These are phyloP conservation scores for Agapornis canus DNA, from an alignment of 2,797 vertebrate genomes.

Conservation along the genomic window DNA sequence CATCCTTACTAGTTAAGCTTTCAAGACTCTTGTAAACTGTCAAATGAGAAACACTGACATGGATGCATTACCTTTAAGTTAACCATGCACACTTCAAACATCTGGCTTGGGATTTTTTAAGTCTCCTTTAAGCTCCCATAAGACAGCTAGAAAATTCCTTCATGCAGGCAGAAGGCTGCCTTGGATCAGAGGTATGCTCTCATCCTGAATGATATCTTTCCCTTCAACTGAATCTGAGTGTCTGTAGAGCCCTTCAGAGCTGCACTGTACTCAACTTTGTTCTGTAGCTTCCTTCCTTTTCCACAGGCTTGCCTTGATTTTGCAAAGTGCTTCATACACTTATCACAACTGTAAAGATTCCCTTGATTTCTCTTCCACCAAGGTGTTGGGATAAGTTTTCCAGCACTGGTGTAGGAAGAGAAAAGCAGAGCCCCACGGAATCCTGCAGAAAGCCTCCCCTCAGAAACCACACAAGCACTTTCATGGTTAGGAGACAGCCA, in stretches of 20 bases:
- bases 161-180: neutral
- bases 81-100: neutral
- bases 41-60: neutral
- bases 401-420: neutral
- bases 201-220: neutral
- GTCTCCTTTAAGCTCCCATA: neutral
- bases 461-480: neutral
- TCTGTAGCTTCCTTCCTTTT: neutral
- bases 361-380: neutral
- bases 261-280: accelerated
- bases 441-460: neutral
- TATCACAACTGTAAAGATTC: neutral
- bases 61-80: neutral
- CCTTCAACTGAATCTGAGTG: neutral
- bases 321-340: neutral
- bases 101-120: neutral
- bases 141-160: neutral
- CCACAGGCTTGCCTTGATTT: neutral
- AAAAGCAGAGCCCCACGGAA: neutral
- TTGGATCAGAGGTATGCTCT: neutral
- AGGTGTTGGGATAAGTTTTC: neutral
- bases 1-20: neutral
- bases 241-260: neutral
- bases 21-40: neutral
- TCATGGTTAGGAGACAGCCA: neutral